A percentile compares a stretch with the other conserved stretches of the same genome.
Conservation (phyloP, 2,888 invertebrate genomes). For the Chrysina gloriosa region DNA sequence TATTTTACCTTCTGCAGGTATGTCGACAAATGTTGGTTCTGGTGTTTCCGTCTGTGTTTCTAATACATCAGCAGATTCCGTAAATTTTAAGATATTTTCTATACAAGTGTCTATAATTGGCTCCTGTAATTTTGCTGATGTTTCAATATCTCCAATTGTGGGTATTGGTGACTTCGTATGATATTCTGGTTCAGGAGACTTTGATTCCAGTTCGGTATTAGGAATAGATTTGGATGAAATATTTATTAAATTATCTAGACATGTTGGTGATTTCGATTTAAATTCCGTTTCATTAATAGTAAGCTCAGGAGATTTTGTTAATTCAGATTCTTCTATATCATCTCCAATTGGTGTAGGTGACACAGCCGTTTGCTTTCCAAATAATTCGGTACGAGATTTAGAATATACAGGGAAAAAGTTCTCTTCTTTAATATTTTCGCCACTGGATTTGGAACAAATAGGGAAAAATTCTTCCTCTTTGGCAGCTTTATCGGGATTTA, state of each 20-base stretch:
- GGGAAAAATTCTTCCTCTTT: conserved; percentile 11
- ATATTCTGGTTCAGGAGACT: background rate
- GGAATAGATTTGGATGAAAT: too few relatives aligned
- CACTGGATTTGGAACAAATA: background rate
- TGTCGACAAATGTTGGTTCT: background rate
- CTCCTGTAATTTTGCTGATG: background rate
- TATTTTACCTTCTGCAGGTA: background rate
- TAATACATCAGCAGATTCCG: conserved; percentile 32
- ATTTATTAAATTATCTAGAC: too few relatives aligned
- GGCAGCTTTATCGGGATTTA: background rate
- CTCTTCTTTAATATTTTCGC: background rate
- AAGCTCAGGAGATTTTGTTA: conserved; percentile 29
- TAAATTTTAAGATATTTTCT: conserved; percentile 41
- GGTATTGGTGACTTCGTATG: background rate
- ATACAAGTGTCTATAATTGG: conserved; percentile 27
- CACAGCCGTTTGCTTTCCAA: background rate
- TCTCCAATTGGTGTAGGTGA: conserved; percentile 13
- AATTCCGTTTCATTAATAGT: background rate
- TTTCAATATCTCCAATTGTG: background rate
- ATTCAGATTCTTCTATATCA: background rate
- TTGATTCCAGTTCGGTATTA: background rate
- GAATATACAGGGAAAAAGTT: too few relatives aligned
- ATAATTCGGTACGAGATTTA: too few relatives aligned
- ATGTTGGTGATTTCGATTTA: too few relatives aligned
- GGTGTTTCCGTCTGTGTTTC: conserved; percentile 1